phyloP scores from a whole-genome alignment of 2,888 invertebrate genomes.

The Philopedon plagiatum region DNA sequence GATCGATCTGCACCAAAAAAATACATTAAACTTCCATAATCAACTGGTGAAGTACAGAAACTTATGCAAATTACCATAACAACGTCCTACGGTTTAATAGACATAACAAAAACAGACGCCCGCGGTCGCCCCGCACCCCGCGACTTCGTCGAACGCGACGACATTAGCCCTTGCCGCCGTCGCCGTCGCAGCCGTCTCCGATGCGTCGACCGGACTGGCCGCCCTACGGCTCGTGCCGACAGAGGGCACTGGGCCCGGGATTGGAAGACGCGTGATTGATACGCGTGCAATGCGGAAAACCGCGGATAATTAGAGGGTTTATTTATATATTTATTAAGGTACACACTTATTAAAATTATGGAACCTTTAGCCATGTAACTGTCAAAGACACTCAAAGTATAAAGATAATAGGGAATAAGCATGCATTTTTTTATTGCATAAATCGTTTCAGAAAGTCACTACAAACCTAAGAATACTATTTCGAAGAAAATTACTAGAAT shows the following conservation, averaged over 20 bases:
- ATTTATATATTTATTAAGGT: no score
- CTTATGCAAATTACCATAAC: conserved; percentile 34
- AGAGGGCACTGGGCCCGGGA: conserved; percentile 23
- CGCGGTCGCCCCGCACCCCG: conserved; percentile 1
- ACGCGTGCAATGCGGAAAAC: conserved; percentile 38
- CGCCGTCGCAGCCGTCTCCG: conserved; percentile 41
- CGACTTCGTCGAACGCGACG: background rate
- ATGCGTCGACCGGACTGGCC: conserved; percentile 43
- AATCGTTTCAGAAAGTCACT: no score
- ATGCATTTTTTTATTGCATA: no score
- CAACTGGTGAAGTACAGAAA: background rate
- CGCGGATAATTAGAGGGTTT: conserved; percentile 18
- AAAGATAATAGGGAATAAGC: no score
- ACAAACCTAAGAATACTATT: no score
- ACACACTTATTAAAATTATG: no score
- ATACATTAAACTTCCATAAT: background rate
- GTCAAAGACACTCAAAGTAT: no score
- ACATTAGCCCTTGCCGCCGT: conserved; percentile 37
- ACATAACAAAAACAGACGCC: conserved; percentile 35
- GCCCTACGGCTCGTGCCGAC: conserved; percentile 22
- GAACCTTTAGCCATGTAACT: no score
- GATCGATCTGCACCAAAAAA: no score
- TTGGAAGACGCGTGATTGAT: conserved; percentile 28
- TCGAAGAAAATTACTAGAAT: no score
- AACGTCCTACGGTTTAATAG: conserved; percentile 21